A percentile compares a stretch with the other conserved stretches of the same genome.
Evolutionary conservation across 2,113 vertebrate species (phyloP).

Genomic region (Pithys albifrons): DNA sequence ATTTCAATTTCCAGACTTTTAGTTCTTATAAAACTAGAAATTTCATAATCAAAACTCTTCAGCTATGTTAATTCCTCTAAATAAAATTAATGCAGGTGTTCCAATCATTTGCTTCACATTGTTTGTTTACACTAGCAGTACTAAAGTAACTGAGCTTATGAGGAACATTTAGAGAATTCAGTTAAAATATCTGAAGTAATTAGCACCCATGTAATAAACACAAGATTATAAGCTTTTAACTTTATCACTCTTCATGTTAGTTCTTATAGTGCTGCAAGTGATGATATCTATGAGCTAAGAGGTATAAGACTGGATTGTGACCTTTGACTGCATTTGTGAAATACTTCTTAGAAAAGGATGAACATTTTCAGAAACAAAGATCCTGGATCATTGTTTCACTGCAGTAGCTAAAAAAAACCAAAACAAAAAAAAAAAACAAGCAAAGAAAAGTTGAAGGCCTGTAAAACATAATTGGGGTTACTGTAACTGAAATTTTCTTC

Average conservation of each 20-base stretch:
- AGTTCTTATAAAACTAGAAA: neutral
- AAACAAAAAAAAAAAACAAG: neutral
- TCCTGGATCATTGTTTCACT: neutral
- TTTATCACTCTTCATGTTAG: neutral
- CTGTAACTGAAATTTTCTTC: neutral
- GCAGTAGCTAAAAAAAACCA: neutral
- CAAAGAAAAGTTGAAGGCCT: neutral
- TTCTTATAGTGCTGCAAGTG: neutral
- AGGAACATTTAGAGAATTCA: neutral
- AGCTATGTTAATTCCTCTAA: neutral
- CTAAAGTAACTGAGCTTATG: neutral
- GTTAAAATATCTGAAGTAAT: neutral
- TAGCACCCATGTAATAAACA: neutral
- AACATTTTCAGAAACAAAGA: neutral
- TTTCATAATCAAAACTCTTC: neutral
- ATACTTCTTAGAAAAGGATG: neutral
- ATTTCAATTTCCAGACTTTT: neutral
- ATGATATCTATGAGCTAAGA: neutral
- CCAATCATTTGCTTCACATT: neutral
- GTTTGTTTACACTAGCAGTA: neutral
- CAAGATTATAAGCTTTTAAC: neutral
- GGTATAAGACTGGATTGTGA: neutral
- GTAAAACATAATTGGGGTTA: neutral
- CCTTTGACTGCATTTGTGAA: neutral
- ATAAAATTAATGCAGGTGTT: neutral